Conservation (phyloP, 2,888 invertebrate species). For the Caenorhabditis sulstoni region DNA sequence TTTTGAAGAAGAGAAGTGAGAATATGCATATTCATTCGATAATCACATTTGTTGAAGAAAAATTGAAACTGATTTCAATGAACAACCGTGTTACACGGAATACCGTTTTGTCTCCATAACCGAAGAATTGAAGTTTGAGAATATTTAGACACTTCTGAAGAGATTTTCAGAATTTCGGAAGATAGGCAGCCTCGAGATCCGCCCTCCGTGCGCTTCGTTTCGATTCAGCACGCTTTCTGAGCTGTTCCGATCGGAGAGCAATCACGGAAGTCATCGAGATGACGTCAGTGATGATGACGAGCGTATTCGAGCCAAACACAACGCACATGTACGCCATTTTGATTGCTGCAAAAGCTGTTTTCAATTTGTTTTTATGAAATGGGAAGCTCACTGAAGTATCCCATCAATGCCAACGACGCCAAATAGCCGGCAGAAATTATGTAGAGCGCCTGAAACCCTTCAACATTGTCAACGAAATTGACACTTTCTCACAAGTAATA, state of each 20-base stretch:
- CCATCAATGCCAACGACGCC: slow-evolving; percentile 53
- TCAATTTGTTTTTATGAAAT: too few relatives aligned
- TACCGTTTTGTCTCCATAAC: slow-evolving; percentile 47
- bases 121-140: slow-evolving; percentile 21
- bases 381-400: slow-evolving; percentile 56
- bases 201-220: slow-evolving; percentile 16
- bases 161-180: slow-evolving; percentile 24
- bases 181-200: slow-evolving; percentile 17
- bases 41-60: background rate
- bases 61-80: background rate
- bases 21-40: too few relatives aligned
- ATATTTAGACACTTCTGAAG: background rate
- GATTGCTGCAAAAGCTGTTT: slow-evolving; percentile 26
- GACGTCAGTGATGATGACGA: slow-evolving; percentile 49
- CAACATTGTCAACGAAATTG: too few relatives aligned
- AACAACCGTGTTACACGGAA: slow-evolving; percentile 50
- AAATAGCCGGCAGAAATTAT: slow-evolving; percentile 50
- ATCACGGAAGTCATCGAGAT: slow-evolving; percentile 35
- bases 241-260: slow-evolving; percentile 34
- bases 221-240: slow-evolving; percentile 38
- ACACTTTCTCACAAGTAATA: too few relatives aligned
- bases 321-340: slow-evolving; percentile 33
- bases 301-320: slow-evolving; percentile 35
- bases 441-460: slow-evolving; percentile 31
- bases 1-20: too few relatives aligned